A percentile compares a stretch with the other conserved stretches of the same genome.
Evolutionary conservation across 2,797 vertebrate genomes (phyloP).

Genomic region (Sciurus vulgaris): DNA sequence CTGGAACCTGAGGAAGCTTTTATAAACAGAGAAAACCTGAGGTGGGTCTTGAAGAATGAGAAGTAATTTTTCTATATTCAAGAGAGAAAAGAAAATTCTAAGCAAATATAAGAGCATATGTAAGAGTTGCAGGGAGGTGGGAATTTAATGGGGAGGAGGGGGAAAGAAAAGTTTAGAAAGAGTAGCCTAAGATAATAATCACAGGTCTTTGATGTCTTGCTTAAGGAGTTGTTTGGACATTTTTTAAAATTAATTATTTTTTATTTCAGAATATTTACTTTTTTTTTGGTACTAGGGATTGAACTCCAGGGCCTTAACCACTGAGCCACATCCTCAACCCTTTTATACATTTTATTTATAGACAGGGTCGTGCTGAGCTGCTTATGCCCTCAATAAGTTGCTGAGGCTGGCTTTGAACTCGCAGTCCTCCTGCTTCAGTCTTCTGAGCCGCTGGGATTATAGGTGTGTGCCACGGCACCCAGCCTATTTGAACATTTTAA

Average conservation of each 20-base stretch:
- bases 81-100: conserved; percentile 20
- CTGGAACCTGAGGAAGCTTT: not conserved
- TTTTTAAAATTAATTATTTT: too few species aligned
- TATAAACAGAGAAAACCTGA: not conserved
- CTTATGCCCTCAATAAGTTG: too few species aligned
- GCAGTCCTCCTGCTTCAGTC: too few species aligned
- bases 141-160: not conserved
- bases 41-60: not conserved
- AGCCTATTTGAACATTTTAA: not conserved
- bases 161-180: not conserved
- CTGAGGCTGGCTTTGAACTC: too few species aligned
- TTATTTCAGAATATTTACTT: too few species aligned
- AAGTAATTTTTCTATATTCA: not conserved
- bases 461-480: too few species aligned
- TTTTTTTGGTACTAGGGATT: too few species aligned
- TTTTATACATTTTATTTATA: too few species aligned
- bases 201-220: not conserved
- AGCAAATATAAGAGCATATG: not conserved
- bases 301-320: too few species aligned
- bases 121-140: not conserved
- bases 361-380: too few species aligned
- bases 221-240: not conserved
- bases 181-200: not conserved
- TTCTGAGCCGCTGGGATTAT: too few species aligned
- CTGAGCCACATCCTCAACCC: too few species aligned